These are phyloP conservation scores for Amia ocellicauda DNA, from an alignment of 2,113 vertebrate species.

Conservation along the genomic window DNA sequence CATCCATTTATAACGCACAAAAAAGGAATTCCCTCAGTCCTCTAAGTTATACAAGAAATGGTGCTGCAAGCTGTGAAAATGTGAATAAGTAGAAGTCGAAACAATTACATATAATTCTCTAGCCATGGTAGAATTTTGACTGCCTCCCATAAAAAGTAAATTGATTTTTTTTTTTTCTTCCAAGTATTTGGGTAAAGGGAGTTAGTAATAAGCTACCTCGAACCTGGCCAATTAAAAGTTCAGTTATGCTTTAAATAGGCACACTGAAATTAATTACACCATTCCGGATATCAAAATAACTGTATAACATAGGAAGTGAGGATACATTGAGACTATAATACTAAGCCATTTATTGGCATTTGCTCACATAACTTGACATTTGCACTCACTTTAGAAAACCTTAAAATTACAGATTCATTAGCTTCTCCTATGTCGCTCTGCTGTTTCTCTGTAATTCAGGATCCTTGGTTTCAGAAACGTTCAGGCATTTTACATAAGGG, in stretches of 20 bases:
- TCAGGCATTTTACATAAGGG: slow-evolving; percentile 31
- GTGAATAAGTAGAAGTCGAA: background rate
- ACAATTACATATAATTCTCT: slow-evolving; percentile 1
- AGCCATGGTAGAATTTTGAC: background rate
- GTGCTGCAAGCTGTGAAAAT: background rate
- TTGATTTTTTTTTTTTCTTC: background rate
- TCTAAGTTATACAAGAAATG: too few relatives aligned
- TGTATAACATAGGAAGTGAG: too few relatives aligned
- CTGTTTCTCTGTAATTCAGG: slow-evolving; percentile 29
- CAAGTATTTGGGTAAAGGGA: background rate
- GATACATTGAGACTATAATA: too few relatives aligned
- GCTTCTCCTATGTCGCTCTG: slow-evolving; percentile 29
- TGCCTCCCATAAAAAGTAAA: background rate
- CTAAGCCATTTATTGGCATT: too few relatives aligned
- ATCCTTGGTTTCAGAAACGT: too few relatives aligned
- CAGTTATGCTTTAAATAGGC: too few relatives aligned
- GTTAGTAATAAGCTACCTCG: background rate
- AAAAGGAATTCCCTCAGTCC: background rate
- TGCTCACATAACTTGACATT: too few relatives aligned
- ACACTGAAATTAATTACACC: too few relatives aligned
- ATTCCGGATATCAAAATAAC: too few relatives aligned
- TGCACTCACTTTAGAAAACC: too few relatives aligned
- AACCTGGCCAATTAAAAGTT: too few relatives aligned
- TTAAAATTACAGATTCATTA: too few relatives aligned
- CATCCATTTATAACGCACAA: background rate